A percentile compares a stretch with the other conserved stretches of the same genome.
Conservation (phyloP, 2,797 vertebrate genomes). For the Leontocebus nigricollis region DNA sequence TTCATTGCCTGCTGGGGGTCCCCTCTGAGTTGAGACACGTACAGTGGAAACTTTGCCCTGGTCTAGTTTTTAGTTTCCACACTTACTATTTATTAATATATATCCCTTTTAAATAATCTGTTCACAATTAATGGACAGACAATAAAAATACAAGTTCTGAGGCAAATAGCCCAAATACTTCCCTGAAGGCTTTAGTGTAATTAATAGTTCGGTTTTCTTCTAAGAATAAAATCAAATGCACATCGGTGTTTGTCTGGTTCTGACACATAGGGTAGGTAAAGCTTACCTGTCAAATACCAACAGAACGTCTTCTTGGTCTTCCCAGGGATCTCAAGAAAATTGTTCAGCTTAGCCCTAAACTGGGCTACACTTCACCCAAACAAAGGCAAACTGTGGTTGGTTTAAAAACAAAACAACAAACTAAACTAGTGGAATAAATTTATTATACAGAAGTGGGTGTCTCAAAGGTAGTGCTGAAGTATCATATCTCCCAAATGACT, state of each 20-base stretch:
- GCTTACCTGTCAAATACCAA: background rate
- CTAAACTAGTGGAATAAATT: background rate
- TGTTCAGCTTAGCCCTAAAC: background rate
- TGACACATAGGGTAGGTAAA: background rate
- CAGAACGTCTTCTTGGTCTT: background rate
- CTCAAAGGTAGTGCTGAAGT: background rate
- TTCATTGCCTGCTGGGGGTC: background rate
- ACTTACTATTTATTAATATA: background rate
- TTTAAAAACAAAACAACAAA: slow-evolving; percentile 21
- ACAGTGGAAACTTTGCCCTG: background rate
- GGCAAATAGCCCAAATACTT: slow-evolving; percentile 43
- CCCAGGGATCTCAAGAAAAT: background rate
- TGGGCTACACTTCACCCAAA: background rate
- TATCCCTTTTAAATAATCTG: background rate
- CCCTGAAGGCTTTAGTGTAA: slow-evolving; percentile 22
- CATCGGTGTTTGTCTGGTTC: background rate
- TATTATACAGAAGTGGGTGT: background rate
- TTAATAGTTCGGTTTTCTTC: slow-evolving; percentile 42
- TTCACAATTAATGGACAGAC: slow-evolving; percentile 28
- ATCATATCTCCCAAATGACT: background rate
- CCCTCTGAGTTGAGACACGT: background rate
- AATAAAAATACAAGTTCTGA: slow-evolving; percentile 59
- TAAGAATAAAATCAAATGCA: background rate
- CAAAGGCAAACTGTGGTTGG: background rate
- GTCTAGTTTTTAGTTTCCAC: background rate